Conservation (phyloP, 2,888 invertebrate species). For the Agrilus mali region DNA sequence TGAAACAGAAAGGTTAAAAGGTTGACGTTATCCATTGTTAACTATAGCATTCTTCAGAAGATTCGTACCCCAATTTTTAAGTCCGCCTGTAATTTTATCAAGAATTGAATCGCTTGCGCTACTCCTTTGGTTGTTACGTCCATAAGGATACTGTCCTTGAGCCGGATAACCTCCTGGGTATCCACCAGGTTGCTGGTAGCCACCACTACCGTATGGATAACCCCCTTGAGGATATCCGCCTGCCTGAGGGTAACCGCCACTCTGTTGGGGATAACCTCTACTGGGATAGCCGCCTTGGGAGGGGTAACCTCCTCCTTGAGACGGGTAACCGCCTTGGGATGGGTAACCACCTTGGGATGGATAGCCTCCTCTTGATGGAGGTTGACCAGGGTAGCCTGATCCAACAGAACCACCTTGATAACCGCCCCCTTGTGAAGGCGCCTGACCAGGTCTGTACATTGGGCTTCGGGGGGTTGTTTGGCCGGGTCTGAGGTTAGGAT, state of each 20-base stretch:
- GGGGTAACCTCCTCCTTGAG: conserved; percentile 14
- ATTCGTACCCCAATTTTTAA: conserved; percentile 32
- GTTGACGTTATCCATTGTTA: conserved; percentile 14
- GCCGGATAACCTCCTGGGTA: conserved; percentile 16
- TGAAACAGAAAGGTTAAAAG: conserved; percentile 23
- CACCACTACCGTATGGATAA: conserved; percentile 13
- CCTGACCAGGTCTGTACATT: conserved; percentile 15
- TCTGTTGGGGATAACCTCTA: conserved; percentile 10
- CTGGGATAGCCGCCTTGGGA: conserved; percentile 8
- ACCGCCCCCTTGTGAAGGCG: conserved; percentile 16
- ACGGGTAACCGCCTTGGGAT: conserved; percentile 13
- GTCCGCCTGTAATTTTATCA: conserved; percentile 26
- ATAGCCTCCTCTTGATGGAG: conserved; percentile 9
- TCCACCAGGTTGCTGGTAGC: conserved; percentile 17
- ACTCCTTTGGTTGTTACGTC: conserved; percentile 5
- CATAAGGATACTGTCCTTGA: conserved; percentile 14
- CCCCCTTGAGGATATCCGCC: conserved; percentile 18
- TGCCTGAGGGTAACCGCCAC: conserved; percentile 12
- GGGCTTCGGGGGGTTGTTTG: conserved; percentile 27
- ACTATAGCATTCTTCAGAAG: conserved; percentile 27
- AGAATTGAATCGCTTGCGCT: conserved; percentile 22
- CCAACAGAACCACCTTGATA: conserved; percentile 28
- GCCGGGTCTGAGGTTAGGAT: conserved; percentile 21
- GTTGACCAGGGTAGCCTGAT: conserved; percentile 26
- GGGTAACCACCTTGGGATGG: conserved; percentile 16